Evolutionary conservation across 2,113 vertebrate species (phyloP), one percentile per base, ranked within the genome.

Genomic region (Vidua chalybeata): DNA sequence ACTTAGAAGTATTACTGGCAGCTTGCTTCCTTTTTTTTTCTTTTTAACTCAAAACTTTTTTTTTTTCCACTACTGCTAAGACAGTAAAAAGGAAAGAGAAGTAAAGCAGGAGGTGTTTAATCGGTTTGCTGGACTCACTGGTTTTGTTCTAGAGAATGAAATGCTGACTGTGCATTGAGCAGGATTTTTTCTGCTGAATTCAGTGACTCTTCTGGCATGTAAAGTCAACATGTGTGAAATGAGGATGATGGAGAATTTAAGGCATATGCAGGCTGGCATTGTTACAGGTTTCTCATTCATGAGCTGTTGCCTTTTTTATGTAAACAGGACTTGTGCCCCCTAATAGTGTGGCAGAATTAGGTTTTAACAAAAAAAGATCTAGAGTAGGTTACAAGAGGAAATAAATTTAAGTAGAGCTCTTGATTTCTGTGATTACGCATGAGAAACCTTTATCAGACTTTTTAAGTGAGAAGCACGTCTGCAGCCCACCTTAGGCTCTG

Each of bases 191-290:
- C 30, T 41, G 21, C 2, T 35, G 16, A 64, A 39, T 54, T 67
- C 5, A 5, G 0, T n/a, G 24, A 80, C 20, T 10, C 6, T 58
- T n/a, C 15, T 1, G 27, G 45, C 7, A 17, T 4, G 17, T 41
- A 18, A 73, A 73, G 26, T 7, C 41, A 79, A 28, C 1, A 1
- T 6, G 7, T 54, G 51, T 48, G 59, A 55, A 72, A 51, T 31
- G 4, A 41, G 13, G 15, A 9, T 12, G 31, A 33, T 64, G 39
- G 48, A 52, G 71, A 86, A 21, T 15, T 19, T 13, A 10, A 46
- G 43, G 8, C 30, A 11, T 7, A 31, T 0, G 0, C 56, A 30
- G 10, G 20, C 26, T 4, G 3, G 22, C 63, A 30, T 12, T 14
- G 3, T 59, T 74, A 55, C 9, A 61, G 17, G 31, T n/a, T 63